Percentiles rank a stretch among this genome's conserved stretches.
These are phyloP conservation scores for Oryzias javanicus DNA, from an alignment of 2,113 vertebrate genomes.

Conservation along the genomic window DNA sequence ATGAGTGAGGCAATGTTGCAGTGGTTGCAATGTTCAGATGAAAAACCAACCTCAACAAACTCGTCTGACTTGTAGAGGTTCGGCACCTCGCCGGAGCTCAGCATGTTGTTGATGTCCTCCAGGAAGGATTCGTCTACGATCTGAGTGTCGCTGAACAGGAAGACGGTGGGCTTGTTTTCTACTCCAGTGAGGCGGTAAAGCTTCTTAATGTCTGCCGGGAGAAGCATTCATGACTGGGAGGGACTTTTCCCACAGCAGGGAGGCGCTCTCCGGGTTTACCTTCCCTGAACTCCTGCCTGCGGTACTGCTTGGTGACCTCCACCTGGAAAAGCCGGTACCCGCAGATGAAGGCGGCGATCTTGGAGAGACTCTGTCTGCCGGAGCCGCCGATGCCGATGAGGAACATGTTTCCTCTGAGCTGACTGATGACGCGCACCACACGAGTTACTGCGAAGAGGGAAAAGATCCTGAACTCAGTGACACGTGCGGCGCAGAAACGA, in stretches of 20 bases:
- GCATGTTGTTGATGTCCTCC: constrained; percentile 88
- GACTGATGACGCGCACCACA: constrained; percentile 85
- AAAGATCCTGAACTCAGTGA: neutral
- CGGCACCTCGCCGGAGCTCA: constrained; percentile 89
- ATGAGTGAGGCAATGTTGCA: no score
- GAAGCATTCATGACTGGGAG: neutral
- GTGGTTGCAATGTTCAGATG: no score
- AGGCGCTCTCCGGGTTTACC: constrained; percentile 58
- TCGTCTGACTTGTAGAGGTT: constrained; percentile 87
- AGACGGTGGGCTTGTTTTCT: constrained; percentile 83
- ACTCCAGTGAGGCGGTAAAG: constrained; percentile 83
- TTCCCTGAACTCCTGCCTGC: constrained; percentile 86
- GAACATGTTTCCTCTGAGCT: constrained; percentile 88
- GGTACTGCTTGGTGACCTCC: constrained; percentile 86
- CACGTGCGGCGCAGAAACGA: no score
- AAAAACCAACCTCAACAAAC: constrained; percentile 79
- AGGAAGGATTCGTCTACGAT: constrained; percentile 84
- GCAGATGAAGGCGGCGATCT: constrained; percentile 83
- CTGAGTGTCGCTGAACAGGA: constrained; percentile 87
- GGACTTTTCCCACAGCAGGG: neutral
- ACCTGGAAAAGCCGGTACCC: constrained; percentile 85
- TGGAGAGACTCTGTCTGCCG: constrained; percentile 85
- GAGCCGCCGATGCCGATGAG: constrained; percentile 88
- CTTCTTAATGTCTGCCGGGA: constrained; percentile 87
- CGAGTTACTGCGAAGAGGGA: constrained; percentile 72